Base-by-base conservation (phyloP, 2,113 vertebrate genomes). In the Dissostichus mawsoni region DNA sequence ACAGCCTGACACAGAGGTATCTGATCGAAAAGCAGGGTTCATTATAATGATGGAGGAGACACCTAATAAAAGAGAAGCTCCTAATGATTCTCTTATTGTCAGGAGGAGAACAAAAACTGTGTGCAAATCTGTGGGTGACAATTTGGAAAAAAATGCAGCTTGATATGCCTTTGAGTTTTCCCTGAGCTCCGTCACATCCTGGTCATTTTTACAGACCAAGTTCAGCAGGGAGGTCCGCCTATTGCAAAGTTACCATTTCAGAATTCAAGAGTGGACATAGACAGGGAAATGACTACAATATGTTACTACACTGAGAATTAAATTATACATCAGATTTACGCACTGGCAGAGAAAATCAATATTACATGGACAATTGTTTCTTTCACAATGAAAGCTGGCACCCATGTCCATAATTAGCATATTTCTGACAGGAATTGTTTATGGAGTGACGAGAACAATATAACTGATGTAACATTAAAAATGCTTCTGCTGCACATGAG, bases 351-450 rank as follows among this genome's bases (percentile, higher is more conserved):
- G 10, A n/a, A 62, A 55, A 41, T 29, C 36, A 33, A 48, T 71
- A 59, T 13, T 65, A 50, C 44, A 50, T 9, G 4, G 29, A 7
- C 62, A 76, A 9, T 33, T 51, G 45, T 61, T 5, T n/a, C 73
- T 75, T 29, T 66, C 72, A 73, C 16, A 45, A 62, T 70, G 23
- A 63, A 71, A 68, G 52, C 4, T 4, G n/a, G 41, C 23, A 1
- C 20, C 59, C 23, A 11, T 59, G 48, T 58, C 18, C 64, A 17
- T 44, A 53, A 65, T 69, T 64, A 68, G 51, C 69, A 78, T 58
- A 69, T 74, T 74, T 65, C 36, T 77, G 62, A 72, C 53, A 76
- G 33, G 66, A 62, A 65, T 65, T 82, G 45, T 33, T 68, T 59
- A 59, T 12, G 18, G 10, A 61, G 25, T 79, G 33, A 57, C 23